phyloP scores from a whole-genome alignment of 2,113 vertebrate genomes.

The Stictonetta naevosa region DNA sequence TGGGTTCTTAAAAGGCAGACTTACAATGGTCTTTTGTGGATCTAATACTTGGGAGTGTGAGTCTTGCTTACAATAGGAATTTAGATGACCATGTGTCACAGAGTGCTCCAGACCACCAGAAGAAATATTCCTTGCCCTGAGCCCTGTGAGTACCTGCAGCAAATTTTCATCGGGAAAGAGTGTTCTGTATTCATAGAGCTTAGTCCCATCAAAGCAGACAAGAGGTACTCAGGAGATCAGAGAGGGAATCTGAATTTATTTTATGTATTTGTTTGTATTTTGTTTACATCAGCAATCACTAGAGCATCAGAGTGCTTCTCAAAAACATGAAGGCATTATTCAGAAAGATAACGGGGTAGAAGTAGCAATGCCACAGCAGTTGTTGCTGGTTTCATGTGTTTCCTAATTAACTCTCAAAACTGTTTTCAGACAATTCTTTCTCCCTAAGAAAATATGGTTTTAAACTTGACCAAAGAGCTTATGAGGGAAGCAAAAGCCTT shows the following conservation, averaged over 20 bases:
- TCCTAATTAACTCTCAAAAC: not conserved
- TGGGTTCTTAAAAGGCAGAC: not conserved
- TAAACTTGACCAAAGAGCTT: not conserved
- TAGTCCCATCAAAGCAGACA: not conserved
- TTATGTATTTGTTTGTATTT: not conserved
- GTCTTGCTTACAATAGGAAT: not conserved
- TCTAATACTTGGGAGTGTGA: not conserved
- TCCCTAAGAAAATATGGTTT: constrained; percentile 5
- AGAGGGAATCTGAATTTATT: not conserved
- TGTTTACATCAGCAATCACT: not conserved
- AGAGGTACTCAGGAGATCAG: not conserved
- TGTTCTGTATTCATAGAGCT: not conserved
- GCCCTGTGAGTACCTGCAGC: not conserved
- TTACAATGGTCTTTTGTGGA: not conserved
- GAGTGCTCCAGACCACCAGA: not conserved
- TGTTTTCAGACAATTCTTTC: not conserved
- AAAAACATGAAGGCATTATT: not conserved
- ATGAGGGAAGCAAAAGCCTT: not conserved
- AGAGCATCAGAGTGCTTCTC: not conserved
- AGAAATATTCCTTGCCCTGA: not conserved
- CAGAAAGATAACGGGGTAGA: not conserved
- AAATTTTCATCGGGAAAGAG: not conserved
- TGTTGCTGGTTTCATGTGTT: accelerated
- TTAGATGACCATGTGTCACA: not conserved
- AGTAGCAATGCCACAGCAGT: not conserved